These are phyloP conservation scores for Pelvicachromis taeniatus DNA, from an alignment of 2,113 vertebrate species.

Conservation along the genomic window DNA sequence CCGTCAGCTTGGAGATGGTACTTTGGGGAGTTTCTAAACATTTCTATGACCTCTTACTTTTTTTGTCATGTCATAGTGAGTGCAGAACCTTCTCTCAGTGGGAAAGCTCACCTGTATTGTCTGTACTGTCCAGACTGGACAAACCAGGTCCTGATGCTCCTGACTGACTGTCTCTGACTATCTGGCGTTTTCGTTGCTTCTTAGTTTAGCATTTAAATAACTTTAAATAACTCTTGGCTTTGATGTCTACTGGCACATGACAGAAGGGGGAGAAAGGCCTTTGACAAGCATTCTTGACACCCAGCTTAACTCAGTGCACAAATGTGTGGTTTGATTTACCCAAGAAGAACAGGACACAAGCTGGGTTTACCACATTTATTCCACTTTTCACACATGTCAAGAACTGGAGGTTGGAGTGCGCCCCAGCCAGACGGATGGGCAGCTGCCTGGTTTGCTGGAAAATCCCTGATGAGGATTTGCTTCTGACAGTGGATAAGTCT, in stretches of 20 bases:
- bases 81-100: neutral
- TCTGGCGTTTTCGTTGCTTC: neutral
- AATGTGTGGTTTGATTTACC: neutral
- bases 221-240: neutral
- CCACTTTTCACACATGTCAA: conserved; percentile 18
- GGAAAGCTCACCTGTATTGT: neutral
- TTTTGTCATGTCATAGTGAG: neutral
- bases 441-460: neutral
- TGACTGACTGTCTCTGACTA: neutral
- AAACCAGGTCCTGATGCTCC: neutral
- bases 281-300: neutral
- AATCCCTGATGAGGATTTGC: neutral
- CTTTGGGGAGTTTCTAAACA: neutral
- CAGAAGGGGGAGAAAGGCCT: neutral
- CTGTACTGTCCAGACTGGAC: neutral
- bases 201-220: neutral
- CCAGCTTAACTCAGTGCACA: neutral
- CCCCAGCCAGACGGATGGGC: neutral
- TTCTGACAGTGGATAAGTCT: neutral
- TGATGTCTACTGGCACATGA: neutral
- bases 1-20: neutral
- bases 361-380: conserved; percentile 19
- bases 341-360: conserved; percentile 5
- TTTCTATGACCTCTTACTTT: conserved; percentile 6
- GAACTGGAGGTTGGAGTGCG: neutral